Conservation (phyloP, 2,113 vertebrate genomes). For the Pygathrix nemaeus region DNA sequence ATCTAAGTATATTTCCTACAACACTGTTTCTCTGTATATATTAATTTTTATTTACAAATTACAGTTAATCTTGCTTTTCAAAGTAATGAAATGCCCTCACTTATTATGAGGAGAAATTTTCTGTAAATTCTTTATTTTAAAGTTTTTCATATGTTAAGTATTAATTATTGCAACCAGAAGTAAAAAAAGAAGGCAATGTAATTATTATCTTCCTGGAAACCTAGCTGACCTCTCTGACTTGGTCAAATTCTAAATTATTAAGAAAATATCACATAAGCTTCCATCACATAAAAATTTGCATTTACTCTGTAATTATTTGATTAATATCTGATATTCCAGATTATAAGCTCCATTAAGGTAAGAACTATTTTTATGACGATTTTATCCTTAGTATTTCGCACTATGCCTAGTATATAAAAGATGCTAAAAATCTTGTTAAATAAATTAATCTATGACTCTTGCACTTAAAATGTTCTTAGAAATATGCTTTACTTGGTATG, state of each 20-base stretch:
- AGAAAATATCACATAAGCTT: neutral
- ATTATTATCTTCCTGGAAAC: neutral
- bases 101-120: neutral
- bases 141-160: neutral
- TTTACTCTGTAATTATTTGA: neutral
- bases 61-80: neutral
- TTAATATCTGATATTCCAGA: neutral
- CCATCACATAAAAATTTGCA: neutral
- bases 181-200: conserved; percentile 20
- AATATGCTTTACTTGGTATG: neutral
- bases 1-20: neutral
- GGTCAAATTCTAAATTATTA: neutral
- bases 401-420: neutral
- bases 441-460: neutral
- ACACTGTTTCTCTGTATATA: neutral
- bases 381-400: neutral
- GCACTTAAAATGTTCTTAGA: neutral
- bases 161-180: neutral
- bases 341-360: neutral
- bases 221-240: neutral
- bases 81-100: neutral
- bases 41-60: neutral
- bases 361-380: neutral
- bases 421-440: neutral
- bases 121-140: neutral